Evolutionary conservation across 2,888 invertebrate species (phyloP), one percentile per base, ranked within the genome.

Genomic region (Perizoma affinitatum): DNA sequence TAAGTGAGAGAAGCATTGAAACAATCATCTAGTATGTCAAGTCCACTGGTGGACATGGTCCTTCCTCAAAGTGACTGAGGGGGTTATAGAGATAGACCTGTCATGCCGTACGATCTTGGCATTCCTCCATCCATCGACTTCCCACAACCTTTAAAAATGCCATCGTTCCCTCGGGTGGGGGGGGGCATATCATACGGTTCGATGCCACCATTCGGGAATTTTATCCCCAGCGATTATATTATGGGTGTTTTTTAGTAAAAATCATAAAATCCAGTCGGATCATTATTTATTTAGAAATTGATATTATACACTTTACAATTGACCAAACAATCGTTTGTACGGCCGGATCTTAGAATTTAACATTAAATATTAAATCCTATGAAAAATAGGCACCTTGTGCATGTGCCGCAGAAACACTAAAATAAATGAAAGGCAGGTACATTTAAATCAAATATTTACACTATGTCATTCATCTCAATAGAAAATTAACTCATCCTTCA

Each of bases 241-340:
- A 22, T 22, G 22, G 22, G 22, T 22, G 22, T 1, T 22, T 22
- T 34, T 45, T 40, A 61, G n/a, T 82, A 78, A 88, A 85, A 88
- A 73, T 73, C 63, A 74, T 83, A 81, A 86, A 86, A 88, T 87
- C 91, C 90, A 90, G 90, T 80, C 86, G 90, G 90, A 90, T 82
- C 79, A 87, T 88, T 84, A 89, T 91, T 91, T 90, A 91, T 90
- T 90, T 83, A 86, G 72, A 88, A 90, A 90, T 87, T 84, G 76
- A 84, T 90, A 89, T 90, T 79, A 83, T 90, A 91, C 91, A 91
- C 86, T 90, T 88, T 90, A 90, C 91, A 91, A 88, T 90, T 89
- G 88, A 90, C 89, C 83, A 71, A 80, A 81, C 82, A 80, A 76
- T 73, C 79, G 73, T 79, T 82, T 83, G 82, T 79, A 80, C 78